Evolutionary conservation across 53 echinoderm and acorn worm species (phyloP).

Genomic region (Glandiceps talaboti): DNA sequence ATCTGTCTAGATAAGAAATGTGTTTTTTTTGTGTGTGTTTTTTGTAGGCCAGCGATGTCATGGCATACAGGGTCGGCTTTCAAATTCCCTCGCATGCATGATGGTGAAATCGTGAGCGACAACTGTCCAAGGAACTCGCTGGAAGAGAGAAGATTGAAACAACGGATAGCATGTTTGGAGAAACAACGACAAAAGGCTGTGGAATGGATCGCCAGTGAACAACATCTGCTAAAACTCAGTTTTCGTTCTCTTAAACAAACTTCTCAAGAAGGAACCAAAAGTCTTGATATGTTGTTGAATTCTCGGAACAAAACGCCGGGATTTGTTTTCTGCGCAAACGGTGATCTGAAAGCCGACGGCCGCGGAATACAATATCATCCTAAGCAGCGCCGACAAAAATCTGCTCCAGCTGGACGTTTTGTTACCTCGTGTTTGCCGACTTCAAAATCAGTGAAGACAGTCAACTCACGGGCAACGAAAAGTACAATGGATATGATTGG

Average conservation of each 20-base stretch:
- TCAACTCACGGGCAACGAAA: too few species aligned
- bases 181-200: neutral
- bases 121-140: neutral
- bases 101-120: neutral
- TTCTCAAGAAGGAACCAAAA: neutral
- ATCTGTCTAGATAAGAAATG: too few species aligned
- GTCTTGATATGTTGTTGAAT: neutral
- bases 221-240: neutral
- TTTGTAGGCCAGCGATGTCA: too few species aligned
- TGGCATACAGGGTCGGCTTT: too few species aligned
- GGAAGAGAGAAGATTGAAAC: neutral
- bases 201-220: neutral
- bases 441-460: too few species aligned
- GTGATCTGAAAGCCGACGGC: too few species aligned
- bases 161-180: neutral
- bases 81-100: neutral
- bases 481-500: too few species aligned
- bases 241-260: neutral
- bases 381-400: neutral
- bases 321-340: neutral
- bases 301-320: neutral
- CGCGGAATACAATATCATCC: too few species aligned
- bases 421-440: too few species aligned
- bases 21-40: too few species aligned
- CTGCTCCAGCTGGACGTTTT: too few species aligned